phyloP scores from a whole-genome alignment of 2,113 vertebrate genomes.

The Paralichthys olivaceus region DNA sequence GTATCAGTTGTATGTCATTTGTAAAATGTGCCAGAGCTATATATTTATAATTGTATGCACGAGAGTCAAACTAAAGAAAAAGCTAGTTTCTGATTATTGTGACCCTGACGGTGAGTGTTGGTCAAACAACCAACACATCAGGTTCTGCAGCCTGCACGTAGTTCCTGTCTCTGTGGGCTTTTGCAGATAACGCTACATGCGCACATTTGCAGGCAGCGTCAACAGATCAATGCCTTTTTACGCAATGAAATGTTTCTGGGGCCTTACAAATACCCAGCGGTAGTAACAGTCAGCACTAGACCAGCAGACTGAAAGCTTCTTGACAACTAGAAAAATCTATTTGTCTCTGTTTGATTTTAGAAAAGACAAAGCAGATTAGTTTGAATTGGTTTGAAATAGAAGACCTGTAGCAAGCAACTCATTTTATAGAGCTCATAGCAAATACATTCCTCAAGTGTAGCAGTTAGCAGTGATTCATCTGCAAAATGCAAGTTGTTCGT shows the following conservation, averaged over 20 bases:
- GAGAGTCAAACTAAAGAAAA: background rate
- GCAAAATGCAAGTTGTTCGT: conserved; percentile 69
- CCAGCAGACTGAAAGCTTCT: conserved; percentile 13
- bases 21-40: background rate
- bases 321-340: conserved; percentile 9
- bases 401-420: background rate
- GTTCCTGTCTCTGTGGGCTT: conserved; percentile 6
- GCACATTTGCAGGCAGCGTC: conserved; percentile 55
- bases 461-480: background rate
- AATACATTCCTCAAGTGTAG: conserved; percentile 1
- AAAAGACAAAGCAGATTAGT: background rate
- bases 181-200: conserved; percentile 60
- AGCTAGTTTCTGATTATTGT: background rate
- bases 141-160: conserved; percentile 34
- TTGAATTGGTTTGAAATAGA: background rate
- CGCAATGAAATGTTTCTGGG: conserved; percentile 40
- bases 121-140: background rate
- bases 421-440: background rate
- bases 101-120: background rate
- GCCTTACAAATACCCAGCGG: conserved; percentile 63
- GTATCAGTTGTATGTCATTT: no score
- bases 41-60: background rate
- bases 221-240: conserved; percentile 75
- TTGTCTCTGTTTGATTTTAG: background rate
- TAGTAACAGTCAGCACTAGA: background rate